A percentile compares a stretch with the other conserved stretches of the same genome.
Evolutionary conservation across 1,140 invertebrate genomes (phyloP).

Genomic region (Kradibia gibbosae): DNA sequence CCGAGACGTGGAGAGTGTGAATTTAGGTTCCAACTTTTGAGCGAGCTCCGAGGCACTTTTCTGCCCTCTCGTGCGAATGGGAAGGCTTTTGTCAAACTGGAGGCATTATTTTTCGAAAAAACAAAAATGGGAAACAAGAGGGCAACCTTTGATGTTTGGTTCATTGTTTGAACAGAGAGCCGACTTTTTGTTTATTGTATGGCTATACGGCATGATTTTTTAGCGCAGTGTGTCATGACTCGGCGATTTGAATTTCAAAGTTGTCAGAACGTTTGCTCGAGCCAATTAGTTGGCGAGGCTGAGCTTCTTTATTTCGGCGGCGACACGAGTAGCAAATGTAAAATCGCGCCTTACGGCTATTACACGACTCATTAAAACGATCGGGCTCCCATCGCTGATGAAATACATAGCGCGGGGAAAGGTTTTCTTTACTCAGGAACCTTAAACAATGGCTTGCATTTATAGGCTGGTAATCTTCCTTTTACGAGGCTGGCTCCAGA

Average conservation of each 20-base stretch:
- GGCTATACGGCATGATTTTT: neutral
- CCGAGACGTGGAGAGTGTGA: neutral
- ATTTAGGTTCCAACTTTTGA: slow-evolving; percentile 17
- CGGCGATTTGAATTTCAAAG: slow-evolving; percentile 11
- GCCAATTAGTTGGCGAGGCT: neutral
- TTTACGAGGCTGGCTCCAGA: slow-evolving; percentile 14
- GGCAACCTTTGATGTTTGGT: neutral
- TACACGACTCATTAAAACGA: neutral
- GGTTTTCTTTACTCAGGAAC: neutral
- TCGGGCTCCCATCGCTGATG: neutral
- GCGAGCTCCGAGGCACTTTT: neutral
- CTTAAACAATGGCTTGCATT: neutral
- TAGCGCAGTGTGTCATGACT: slow-evolving; percentile 7
- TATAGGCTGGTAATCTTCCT: neutral
- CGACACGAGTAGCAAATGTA: neutral
- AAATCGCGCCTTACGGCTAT: neutral
- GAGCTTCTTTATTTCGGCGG: neutral
- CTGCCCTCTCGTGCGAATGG: neutral
- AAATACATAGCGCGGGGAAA: neutral
- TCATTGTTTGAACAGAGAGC: slow-evolving; percentile 20
- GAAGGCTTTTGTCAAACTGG: slow-evolving; percentile 3
- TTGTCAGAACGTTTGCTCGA: neutral
- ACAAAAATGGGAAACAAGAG: neutral
- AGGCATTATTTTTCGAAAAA: slow-evolving; percentile 4
- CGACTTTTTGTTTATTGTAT: neutral